Percentiles rank a stretch among this genome's conserved stretches.
Conservation (phyloP, 2,888 invertebrate species). For the Cheiracanthium punctorium region DNA sequence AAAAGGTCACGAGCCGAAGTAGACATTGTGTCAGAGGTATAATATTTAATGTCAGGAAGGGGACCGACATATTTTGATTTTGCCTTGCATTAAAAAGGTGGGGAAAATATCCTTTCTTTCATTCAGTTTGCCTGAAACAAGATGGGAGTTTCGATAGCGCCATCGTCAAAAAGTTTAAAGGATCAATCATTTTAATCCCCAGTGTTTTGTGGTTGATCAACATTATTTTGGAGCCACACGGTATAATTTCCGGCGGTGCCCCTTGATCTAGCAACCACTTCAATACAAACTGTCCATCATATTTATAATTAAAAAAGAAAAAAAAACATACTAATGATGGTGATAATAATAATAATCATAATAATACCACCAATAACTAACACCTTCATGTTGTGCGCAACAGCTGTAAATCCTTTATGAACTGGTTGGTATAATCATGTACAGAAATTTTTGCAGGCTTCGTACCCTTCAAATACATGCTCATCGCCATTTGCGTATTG, state of each 20-base stretch:
- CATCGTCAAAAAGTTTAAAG: not conserved
- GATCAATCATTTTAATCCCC: not conserved
- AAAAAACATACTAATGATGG: not conserved
- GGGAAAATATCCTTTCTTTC: not conserved
- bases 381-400: not conserved
- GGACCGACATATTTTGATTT: too few relatives aligned
- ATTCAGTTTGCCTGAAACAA: not conserved
- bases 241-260: not conserved
- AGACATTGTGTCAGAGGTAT: not conserved
- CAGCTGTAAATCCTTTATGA: too few relatives aligned
- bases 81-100: too few relatives aligned
- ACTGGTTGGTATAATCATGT: too few relatives aligned
- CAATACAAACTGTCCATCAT: not conserved
- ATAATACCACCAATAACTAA: not conserved
- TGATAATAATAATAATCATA: too few relatives aligned
- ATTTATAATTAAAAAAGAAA: not conserved
- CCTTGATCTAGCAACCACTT: not conserved
- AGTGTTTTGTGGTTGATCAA: not conserved
- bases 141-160: not conserved
- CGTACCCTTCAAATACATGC: not conserved
- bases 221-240: not conserved
- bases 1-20: not conserved
- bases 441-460: not conserved
- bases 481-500: not conserved
- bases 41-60: too few relatives aligned